These are phyloP conservation scores for Aricia artaxerxes DNA, from an alignment of 2,888 invertebrate genomes.

Conservation along the genomic window DNA sequence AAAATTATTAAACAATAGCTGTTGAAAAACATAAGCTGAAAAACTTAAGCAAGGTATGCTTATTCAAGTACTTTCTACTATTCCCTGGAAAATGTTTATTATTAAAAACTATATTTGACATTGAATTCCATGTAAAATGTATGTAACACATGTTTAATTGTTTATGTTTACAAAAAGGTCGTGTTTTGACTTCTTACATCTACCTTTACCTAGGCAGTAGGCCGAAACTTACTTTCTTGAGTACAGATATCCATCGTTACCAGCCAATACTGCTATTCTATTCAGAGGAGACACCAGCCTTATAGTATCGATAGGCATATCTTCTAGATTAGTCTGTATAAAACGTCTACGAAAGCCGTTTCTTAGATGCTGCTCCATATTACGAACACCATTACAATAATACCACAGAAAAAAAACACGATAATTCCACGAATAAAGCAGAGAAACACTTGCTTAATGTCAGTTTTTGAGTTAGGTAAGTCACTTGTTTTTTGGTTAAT, in stretches of 20 bases:
- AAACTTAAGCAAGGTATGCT: too few species aligned
- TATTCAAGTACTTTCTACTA: not conserved
- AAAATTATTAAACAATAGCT: not conserved
- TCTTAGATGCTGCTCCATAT: slow-evolving; percentile 54
- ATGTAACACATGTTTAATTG: not conserved
- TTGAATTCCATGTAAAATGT: not conserved
- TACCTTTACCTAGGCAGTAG: not conserved
- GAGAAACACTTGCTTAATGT: not conserved
- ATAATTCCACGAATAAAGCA: not conserved
- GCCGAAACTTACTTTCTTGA: slow-evolving; percentile 62
- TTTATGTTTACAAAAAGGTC: not conserved
- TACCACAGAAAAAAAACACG: slow-evolving; percentile 45
- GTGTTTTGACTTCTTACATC: not conserved
- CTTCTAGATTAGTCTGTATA: slow-evolving; percentile 60
- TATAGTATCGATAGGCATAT: slow-evolving; percentile 63
- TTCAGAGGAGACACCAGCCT: slow-evolving; percentile 67
- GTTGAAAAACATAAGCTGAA: too few species aligned
- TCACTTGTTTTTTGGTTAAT: not conserved
- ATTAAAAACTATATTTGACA: too few species aligned
- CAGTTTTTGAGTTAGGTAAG: not conserved
- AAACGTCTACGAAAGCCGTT: slow-evolving; percentile 65
- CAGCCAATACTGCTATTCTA: slow-evolving; percentile 66
- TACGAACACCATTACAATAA: slow-evolving; percentile 40
- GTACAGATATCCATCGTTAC: slow-evolving; percentile 48
- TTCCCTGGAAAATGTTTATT: not conserved